Conservation (phyloP, 2,888 invertebrate genomes). For the Hydrotaea cyrtoneurina region DNA sequence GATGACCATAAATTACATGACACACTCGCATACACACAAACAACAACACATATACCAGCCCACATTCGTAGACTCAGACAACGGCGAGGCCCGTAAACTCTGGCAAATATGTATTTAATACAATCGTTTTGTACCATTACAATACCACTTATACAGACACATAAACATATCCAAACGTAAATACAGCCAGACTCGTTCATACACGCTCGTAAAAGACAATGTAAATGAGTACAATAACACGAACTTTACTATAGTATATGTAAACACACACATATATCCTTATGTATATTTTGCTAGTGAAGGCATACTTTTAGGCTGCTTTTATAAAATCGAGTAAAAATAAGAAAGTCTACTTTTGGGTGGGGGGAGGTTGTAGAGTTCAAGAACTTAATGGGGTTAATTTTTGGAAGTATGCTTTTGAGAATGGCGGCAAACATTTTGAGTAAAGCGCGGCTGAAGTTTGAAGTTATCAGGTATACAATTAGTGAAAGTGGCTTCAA, state of each 20-base stretch:
- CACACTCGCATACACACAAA: conserved; percentile 26
- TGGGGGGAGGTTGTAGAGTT: neutral
- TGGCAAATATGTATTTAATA: conserved; percentile 37
- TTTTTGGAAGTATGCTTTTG: conserved; percentile 2
- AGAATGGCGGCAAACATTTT: neutral
- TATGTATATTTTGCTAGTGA: no score
- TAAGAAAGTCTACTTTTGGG: conserved; percentile 16
- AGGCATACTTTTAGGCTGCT: conserved; percentile 25
- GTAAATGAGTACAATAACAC: conserved; percentile 39
- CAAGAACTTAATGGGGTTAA: neutral
- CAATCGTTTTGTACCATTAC: conserved; percentile 28
- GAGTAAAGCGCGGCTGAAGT: no score
- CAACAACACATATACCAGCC: no score
- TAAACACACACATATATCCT: no score
- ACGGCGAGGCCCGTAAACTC: conserved; percentile 49
- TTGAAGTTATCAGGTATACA: no score
- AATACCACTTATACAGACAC: conserved; percentile 6
- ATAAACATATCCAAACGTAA: neutral
- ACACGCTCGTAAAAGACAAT: conserved; percentile 30
- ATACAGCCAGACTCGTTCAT: neutral
- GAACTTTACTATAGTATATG: conserved; percentile 29
- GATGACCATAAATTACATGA: conserved; percentile 64
- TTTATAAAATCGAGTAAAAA: neutral
- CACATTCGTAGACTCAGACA: conserved; percentile 17
- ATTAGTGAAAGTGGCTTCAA: no score